phyloP scores from a whole-genome alignment of 2,797 vertebrate genomes.

The Cynopterus sphinx region DNA sequence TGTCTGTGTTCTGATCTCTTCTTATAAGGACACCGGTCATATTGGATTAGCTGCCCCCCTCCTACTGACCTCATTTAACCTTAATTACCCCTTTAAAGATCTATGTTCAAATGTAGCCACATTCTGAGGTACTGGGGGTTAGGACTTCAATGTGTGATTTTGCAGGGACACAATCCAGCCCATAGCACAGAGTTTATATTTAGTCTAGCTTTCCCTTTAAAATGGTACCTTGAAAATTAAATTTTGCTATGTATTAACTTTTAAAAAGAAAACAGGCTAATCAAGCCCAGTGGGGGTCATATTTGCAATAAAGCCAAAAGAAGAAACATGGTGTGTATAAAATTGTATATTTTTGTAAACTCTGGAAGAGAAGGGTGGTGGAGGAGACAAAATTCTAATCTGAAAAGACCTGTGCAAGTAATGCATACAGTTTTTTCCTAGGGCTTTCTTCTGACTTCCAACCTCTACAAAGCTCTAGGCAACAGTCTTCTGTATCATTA shows the following conservation, averaged over 20 bases:
- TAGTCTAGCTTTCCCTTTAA: background rate
- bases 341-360: background rate
- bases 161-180: background rate
- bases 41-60: background rate
- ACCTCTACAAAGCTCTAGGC: background rate
- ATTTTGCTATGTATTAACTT: background rate
- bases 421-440: background rate
- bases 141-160: background rate
- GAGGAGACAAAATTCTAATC: background rate
- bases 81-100: background rate
- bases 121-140: background rate
- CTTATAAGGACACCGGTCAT: background rate
- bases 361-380: background rate
- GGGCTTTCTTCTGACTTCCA: background rate
- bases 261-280: background rate
- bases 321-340: conserved; percentile 1
- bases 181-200: background rate
- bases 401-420: background rate
- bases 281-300: background rate
- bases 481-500: background rate
- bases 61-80: background rate
- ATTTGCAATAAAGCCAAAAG: background rate
- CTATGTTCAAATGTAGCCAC: background rate
- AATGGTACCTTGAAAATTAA: background rate
- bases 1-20: background rate